Base-by-base conservation (phyloP, 2,797 vertebrate genomes). In the Salarias fasciatus region DNA sequence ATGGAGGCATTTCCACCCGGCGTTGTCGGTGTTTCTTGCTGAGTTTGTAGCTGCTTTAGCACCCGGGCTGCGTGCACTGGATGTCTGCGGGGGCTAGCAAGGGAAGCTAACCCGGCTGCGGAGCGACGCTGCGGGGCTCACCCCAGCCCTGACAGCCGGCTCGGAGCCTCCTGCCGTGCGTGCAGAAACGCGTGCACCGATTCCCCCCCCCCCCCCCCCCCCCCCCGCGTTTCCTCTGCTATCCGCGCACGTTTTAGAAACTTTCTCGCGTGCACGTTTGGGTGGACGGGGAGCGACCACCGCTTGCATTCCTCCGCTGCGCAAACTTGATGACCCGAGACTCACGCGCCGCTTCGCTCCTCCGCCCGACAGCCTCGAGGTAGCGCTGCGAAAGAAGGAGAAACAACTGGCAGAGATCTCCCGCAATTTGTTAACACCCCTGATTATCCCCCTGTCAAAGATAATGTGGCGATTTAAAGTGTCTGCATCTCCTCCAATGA, bases 371-470 rank as follows among this genome's bases (percentile, higher is more conserved):
- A 30, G 42, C 40, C 13, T 31, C 18, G 0, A 54, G 60, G 38
- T 42, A 11, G 37, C 50, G 2, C 45, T 38, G 37, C n/a, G n/a
- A n/a, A n/a, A n/a, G n/a, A n/a, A n/a, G n/a, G n/a, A n/a, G n/a
- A n/a, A n/a, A n/a, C n/a, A 58, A 53, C 59, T 80, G 80, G 78
- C 75, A 66, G 63, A 56, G 50, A 65, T 72, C 57, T 15, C 38
- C 38, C 55, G 2, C 9, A 75, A 80, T 88, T 79, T 79, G 75
- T 78, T 66, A 56, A 79, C 88, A 85, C 76, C 65, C 51, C 31
- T 50, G 63, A 83, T 86, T 67, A 83, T 77, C 63, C 61, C 61
- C 63, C 63, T 79, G 72, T 75, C 80, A 84, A n/a, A 63, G 29
- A 52, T 76, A 78, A 80, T 53, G 55, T 75, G 71, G 52, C 68